phyloP scores from a whole-genome alignment of 2,113 vertebrate genomes.

The Atrichornis clamosus region DNA sequence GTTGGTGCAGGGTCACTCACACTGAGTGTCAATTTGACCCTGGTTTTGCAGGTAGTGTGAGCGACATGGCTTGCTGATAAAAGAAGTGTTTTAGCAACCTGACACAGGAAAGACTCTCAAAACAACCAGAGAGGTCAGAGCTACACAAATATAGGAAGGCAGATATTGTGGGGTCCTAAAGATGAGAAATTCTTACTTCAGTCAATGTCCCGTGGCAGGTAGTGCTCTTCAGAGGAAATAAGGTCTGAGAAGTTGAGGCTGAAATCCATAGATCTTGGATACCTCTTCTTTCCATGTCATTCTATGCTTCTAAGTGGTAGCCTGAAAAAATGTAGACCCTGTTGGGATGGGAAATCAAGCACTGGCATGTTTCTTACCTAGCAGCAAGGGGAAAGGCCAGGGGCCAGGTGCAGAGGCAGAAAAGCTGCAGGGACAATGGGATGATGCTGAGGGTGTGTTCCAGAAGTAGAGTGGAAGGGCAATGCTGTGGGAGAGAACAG shows the following conservation, averaged over 20 bases:
- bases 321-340: neutral
- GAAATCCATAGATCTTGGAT: neutral
- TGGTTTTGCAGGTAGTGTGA: neutral
- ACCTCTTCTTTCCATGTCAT: neutral
- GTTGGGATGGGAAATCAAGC: neutral
- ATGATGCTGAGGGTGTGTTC: neutral
- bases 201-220: neutral
- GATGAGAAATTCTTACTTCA: neutral
- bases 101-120: neutral
- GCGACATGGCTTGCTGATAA: neutral
- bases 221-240: neutral
- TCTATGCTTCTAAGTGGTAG: neutral
- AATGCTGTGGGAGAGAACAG: neutral
- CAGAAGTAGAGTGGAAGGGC: neutral
- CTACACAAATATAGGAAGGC: neutral
- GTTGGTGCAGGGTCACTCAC: neutral
- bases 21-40: neutral
- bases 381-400: neutral
- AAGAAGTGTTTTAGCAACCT: neutral
- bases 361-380: neutral
- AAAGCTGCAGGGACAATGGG: neutral
- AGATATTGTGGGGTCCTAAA: neutral
- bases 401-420: neutral
- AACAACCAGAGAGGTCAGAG: neutral
- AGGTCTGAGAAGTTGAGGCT: neutral